Evolutionary conservation across 2,888 invertebrate species (phyloP), one percentile per base, ranked within the genome.

Genomic region (Mycalesis mineus): DNA sequence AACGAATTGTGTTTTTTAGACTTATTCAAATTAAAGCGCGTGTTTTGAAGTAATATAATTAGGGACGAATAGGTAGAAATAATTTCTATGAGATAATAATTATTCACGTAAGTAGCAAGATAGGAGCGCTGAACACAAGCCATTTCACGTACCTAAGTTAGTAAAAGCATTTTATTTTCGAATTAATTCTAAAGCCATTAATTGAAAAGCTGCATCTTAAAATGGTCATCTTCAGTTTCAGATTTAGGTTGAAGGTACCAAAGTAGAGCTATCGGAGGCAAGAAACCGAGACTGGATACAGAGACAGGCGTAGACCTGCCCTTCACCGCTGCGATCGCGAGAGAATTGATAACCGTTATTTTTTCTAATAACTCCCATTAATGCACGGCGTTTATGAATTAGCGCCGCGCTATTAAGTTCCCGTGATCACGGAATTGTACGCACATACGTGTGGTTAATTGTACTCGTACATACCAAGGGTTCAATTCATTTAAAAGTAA

Each of bases 241-340:
- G 9, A 33, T 7, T 14, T 15, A 40, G 14, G 14, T 17, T 15
- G 8, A 11, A 41, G 9, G 17, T 41, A 41, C n/a, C 28, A 28
- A 28, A 44, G 28, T 14, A 0, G 22, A 8, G 40, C 58, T 56
- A 28, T 41, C 37, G 55, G 39, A 59, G 17, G n/a, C n/a, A n/a
- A n/a, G n/a, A n/a, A n/a, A n/a, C n/a, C n/a, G n/a, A n/a, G 67
- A 65, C 62, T 67, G 64, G 65, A 62, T 58, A 66, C 66, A 64
- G 50, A 47, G 57, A 53, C 59, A 61, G 65, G 63, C 65, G 62
- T 65, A 61, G 59, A 58, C 57, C 57, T 55, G 65, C 68, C 67
- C 67, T 68, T 67, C 67, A 68, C 65, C 63, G 57, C 54, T 37
- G 47, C 54, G 48, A 61, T 52, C 22, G 47, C 45, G 57, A 42